Base-by-base conservation (phyloP, 2,113 vertebrate genomes). In the Ploceus nigricollis region DNA sequence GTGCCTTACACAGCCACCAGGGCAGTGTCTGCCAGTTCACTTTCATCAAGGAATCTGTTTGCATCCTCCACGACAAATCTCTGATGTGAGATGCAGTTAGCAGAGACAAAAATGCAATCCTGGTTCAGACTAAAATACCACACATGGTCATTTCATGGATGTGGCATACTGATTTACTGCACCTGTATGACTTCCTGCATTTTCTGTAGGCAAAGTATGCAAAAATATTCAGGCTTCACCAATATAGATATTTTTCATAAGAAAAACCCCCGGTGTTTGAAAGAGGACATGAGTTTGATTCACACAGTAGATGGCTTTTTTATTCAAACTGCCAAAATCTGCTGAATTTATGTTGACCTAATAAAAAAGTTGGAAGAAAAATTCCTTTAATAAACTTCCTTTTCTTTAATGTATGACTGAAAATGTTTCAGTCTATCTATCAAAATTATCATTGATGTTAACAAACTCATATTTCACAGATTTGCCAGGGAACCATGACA, bases 341-440 rank as follows among this genome's bases (percentile, higher is more conserved):
- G 53, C 6, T 53, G 20, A 64, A 87, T 85, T 87, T 75, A 40
- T 50, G 22, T 15, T 71, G n/a, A 72, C 22, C 39, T 56, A 66
- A 60, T 54, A 63, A 85, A 91, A 61, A 63, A 15, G 2, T 13
- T n/a, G 28, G 35, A 82, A 76, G 45, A 77, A 80, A 82, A 77
- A 82, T 45, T 50, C 25, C 54, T 80, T 92, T 90, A 61, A 76
- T 90, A 80, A 73, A 31, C n/a, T 61, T 63, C 33, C 5, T 84
- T 54, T 12, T 12, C 23, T 70, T 89, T 45, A 94, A 77, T 13
- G 1, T n/a, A 47, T 18, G 20, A 65, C 45, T 57, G 33, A 90
- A 80, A 86, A 72, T 30, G 5, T 73, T 82, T 69, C 54, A 83
- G 25, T 40, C 48, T 24, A 44, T 30, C 63, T 56, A 53, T 72